Conservation (phyloP, 2,797 vertebrate species). For the Tenualosa thibaudeaui region DNA sequence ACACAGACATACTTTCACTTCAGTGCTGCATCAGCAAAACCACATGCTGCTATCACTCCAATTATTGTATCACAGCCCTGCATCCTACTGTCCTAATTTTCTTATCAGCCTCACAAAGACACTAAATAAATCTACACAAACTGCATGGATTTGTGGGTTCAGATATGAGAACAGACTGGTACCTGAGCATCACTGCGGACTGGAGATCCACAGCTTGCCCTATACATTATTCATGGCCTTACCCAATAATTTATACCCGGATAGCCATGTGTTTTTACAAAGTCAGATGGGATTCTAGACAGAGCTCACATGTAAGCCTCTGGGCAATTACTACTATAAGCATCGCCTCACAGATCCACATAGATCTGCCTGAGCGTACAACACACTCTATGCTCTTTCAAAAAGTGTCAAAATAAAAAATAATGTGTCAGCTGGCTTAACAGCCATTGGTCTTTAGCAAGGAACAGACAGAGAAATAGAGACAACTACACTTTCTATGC, state of each 20-base stretch:
- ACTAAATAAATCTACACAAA: not conserved
- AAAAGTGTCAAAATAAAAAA: not conserved
- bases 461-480: not conserved
- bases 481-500: not conserved
- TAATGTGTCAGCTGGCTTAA: not conserved
- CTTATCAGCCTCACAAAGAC: slow-evolving; percentile 9
- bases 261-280: slow-evolving; percentile 41
- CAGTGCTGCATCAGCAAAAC: slow-evolving; percentile 49
- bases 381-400: not conserved
- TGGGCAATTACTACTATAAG: not conserved
- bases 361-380: not conserved
- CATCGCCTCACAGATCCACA: not conserved
- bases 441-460: not conserved
- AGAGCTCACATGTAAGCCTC: slow-evolving; percentile 20
- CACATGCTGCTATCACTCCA: slow-evolving; percentile 34
- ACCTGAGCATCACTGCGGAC: slow-evolving; percentile 47
- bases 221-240: slow-evolving; percentile 55
- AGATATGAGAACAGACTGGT: slow-evolving; percentile 35
- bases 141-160: slow-evolving; percentile 26
- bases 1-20: slow-evolving; percentile 34
- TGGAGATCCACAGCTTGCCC: slow-evolving; percentile 45
- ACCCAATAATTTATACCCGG: slow-evolving; percentile 55
- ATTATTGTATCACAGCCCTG: not conserved
- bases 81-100: slow-evolving; percentile 35
- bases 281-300: slow-evolving; percentile 39